phyloP scores from a whole-genome alignment of 2,113 vertebrate species.

The Columba livia region DNA sequence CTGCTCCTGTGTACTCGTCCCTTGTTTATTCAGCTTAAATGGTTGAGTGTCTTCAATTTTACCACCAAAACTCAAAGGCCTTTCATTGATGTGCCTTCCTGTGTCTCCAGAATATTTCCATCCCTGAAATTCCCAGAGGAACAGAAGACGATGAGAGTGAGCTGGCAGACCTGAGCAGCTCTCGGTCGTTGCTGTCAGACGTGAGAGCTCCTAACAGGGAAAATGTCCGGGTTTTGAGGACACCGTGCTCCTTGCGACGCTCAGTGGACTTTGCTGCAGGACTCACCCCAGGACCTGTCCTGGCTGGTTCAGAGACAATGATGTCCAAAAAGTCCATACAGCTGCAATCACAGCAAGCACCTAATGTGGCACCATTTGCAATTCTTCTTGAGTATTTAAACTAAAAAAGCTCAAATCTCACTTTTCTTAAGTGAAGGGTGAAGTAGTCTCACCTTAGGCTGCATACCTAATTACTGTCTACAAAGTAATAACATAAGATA shows the following conservation, averaged over 20 bases:
- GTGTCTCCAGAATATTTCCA: neutral
- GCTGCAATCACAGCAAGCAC: neutral
- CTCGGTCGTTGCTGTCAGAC: accelerated
- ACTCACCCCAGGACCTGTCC: neutral
- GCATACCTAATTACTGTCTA: neutral
- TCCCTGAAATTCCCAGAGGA: neutral
- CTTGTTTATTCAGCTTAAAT: neutral
- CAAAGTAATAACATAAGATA: accelerated
- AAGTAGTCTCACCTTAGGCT: neutral
- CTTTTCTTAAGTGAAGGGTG: neutral
- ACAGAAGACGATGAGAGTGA: neutral
- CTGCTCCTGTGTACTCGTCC: neutral
- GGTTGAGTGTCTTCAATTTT: neutral
- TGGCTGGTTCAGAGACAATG: accelerated
- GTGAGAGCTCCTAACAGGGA: neutral
- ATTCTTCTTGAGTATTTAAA: neutral
- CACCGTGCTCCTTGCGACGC: neutral
- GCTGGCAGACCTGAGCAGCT: neutral
- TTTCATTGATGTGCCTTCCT: accelerated
- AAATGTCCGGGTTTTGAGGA: neutral
- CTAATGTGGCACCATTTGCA: accelerated
- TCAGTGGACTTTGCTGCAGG: neutral
- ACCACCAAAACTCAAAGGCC: neutral
- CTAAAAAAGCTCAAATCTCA: neutral
- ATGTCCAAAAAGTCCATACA: neutral